Conservation (phyloP, 1,140 invertebrate genomes). For the Zophobas atratus region DNA sequence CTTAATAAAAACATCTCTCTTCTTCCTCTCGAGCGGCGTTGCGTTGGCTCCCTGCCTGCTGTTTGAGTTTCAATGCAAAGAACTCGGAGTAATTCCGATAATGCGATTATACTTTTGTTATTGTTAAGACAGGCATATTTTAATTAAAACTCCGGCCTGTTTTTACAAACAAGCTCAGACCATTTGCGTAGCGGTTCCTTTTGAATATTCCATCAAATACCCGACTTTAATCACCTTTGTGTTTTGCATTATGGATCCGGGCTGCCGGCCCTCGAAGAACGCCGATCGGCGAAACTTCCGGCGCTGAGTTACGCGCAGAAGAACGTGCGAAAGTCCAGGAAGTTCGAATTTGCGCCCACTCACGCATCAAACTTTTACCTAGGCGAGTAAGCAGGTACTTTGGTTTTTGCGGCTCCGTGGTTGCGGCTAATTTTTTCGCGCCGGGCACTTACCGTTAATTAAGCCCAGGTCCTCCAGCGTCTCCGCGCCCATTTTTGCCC, state of each 20-base stretch:
- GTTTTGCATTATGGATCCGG: slow-evolving; percentile 51
- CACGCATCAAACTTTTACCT: slow-evolving; percentile 2
- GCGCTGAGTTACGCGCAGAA: too few species aligned
- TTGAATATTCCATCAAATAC: slow-evolving; percentile 55
- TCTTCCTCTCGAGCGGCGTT: not conserved
- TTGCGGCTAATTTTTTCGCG: too few species aligned
- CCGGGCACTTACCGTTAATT: not conserved
- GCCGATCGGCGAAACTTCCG: too few species aligned
- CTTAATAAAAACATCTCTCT: slow-evolving; percentile 46
- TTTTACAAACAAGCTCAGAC: slow-evolving; percentile 51
- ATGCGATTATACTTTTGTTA: slow-evolving; percentile 54
- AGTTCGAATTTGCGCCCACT: too few species aligned
- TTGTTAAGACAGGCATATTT: slow-evolving; percentile 50
- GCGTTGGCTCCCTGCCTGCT: not conserved
- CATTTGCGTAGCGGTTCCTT: slow-evolving; percentile 52
- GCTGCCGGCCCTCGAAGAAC: not conserved
- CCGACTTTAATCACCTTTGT: slow-evolving; percentile 49
- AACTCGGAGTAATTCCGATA: slow-evolving; percentile 50
- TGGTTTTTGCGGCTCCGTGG: too few species aligned
- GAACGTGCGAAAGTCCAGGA: too few species aligned
- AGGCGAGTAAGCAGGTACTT: too few species aligned
- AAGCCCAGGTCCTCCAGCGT: not conserved
- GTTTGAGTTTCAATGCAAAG: slow-evolving; percentile 46
- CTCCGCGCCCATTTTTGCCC: not conserved
- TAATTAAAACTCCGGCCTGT: slow-evolving; percentile 53